Percentiles rank a stretch among this genome's conserved stretches.
Evolutionary conservation across 2,888 invertebrate genomes (phyloP).

Genomic region (Antitype chi): DNA sequence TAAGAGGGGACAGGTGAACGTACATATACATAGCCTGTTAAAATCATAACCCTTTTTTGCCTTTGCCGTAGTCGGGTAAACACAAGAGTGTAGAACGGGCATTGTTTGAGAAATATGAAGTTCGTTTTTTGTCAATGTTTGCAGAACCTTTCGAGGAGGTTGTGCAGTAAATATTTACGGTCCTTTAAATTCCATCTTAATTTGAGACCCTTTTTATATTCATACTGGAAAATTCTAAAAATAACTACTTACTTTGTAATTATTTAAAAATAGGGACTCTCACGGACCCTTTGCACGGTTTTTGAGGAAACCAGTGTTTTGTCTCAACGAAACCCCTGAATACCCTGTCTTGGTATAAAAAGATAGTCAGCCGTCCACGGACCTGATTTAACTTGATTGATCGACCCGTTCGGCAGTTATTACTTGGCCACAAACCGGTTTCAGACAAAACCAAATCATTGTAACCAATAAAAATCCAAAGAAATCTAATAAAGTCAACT

Average conservation of each 20-base stretch:
- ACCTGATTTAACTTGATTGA: no score
- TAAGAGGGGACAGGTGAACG: neutral
- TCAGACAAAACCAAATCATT: no score
- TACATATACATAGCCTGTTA: neutral
- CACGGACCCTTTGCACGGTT: no score
- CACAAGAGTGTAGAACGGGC: no score
- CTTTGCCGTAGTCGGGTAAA: neutral
- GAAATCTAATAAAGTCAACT: neutral
- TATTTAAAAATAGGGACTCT: no score
- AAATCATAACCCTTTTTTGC: neutral
- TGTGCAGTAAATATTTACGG: neutral
- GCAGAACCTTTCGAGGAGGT: neutral
- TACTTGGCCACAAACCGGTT: no score
- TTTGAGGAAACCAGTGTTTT: no score
- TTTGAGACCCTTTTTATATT: neutral
- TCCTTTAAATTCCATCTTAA: neutral
- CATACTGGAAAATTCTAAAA: neutral
- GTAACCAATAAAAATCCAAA: no score
- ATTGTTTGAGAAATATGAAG: neutral
- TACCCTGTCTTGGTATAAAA: no score
- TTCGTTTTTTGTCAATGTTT: slow-evolving; percentile 4
- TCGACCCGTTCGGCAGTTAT: no score
- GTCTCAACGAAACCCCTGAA: no score
- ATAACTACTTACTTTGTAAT: neutral
- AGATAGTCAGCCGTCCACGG: no score